Base-by-base conservation (phyloP, 2,113 vertebrate species). In the Panthera tigris region DNA sequence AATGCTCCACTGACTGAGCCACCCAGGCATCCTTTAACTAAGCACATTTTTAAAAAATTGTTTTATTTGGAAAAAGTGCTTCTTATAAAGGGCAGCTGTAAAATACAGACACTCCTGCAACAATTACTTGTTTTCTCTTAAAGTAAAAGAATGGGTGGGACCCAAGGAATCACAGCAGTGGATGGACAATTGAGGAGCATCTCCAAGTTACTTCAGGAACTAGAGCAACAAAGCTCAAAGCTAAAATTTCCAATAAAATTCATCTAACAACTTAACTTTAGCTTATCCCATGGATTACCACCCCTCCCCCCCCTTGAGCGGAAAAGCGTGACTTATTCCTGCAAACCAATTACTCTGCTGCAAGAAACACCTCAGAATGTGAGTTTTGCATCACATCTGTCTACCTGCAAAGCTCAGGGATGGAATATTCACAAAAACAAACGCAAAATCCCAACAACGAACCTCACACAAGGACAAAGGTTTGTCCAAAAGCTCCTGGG, bases 51-150 rank as follows among this genome's bases (percentile, higher is more conserved):
- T 8, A 61, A 61, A 57, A 61, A 61, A 98, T 98, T 92, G 98
- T 98, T 99, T 98, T 99, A 99, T 99, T 99, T 99, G 98, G 99
- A 99, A 99, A 99, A 99, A 99, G 99, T 99, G 98, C 98, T 98
- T 99, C 99, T 99, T 99, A 99, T 99, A 99, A 99, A 99, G 98
- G 98, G 98, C 98, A 99, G 98, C 98, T 99, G 99, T 98, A 99
- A 99, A 99, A 99, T 98, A 99, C 98, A 97, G 98, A 99, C 98
- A 98, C 98, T 98, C 99, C 98, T 97, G 98, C 95, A 98, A 98
- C 97, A 98, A 98, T 98, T 98, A 98, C 98, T 98, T 98, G 97
- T 98, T 98, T 98, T 98, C 98, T 97, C 90, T 98, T 98, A 98
- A 98, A 98, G 98, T 98, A 97, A 98, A 98, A 98, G 97, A 97